Base-by-base conservation (phyloP, 1,140 invertebrate genomes). In the Chrysopa pallens region DNA sequence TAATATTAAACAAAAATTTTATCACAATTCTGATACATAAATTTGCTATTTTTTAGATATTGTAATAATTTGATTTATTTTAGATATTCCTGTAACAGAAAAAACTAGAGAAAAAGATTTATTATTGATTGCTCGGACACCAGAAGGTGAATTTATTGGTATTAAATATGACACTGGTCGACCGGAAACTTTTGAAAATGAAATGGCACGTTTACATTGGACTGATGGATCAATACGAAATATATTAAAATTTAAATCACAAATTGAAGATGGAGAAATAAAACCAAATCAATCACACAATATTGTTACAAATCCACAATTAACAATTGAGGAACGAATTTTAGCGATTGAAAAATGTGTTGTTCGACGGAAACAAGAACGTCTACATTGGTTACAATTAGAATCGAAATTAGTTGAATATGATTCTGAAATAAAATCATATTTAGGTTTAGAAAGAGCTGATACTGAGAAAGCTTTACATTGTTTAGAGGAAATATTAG, bases 401-500 rank as follows among this genome's bases (percentile, higher is more conserved):
- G 54, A 57, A 47, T 41, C 50, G 0, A 52, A 48, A 29, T 45
- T 60, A n/a, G 43, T 58, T 36, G 43, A 45, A 38, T 50, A 51
- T 39, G 55, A 57, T 40, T 37, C 44, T 3, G 49, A 52, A 49
- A 58, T 57, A 36, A 55, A 53, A 48, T 27, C 43, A 28, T 48
- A 44, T 44, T 43, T 37, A 43, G 47, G 52, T 35, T 52, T 67
- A 33, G 55, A 59, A 36, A 52, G 57, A 43, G 67, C 66, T 27
- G 52, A 68, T 49, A 59, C 59, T 42, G 55, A 64, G 28, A 38
- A 48, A 38, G 58, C 58, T 0, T 36, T 58, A 14, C 57, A 70
- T 43, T 74, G 70, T 52, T 61, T 80, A 29, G 61, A 70, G 43
- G 68, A 69, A 46, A 59, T 80, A 38, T 58, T 74, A 52, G 67